These are phyloP conservation scores for Podocnemis expansa DNA, from an alignment of 2,113 vertebrate genomes.

Conservation along the genomic window DNA sequence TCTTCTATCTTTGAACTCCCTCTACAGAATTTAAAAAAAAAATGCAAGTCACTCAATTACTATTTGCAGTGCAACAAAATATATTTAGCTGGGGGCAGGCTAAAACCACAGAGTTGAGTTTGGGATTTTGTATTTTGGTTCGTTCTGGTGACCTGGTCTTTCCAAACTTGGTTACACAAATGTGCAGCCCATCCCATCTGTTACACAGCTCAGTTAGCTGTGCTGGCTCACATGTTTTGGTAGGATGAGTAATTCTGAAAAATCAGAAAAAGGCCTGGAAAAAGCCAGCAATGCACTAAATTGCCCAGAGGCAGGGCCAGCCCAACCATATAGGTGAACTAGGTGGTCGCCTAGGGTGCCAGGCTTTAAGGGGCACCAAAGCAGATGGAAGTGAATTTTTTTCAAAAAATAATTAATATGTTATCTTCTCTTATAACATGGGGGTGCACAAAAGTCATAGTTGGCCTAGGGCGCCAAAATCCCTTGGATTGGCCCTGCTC, in stretches of 20 bases:
- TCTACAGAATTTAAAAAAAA: slow-evolving; percentile 70
- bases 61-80: fast-evolving
- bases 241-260: neutral
- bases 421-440: too few relatives aligned
- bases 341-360: too few relatives aligned
- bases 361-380: too few relatives aligned
- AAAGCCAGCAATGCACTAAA: neutral
- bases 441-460: too few relatives aligned
- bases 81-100: fast-evolving
- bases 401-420: too few relatives aligned
- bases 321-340: too few relatives aligned
- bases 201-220: neutral
- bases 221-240: too few relatives aligned
- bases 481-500: too few relatives aligned
- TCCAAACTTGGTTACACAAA: fast-evolving
- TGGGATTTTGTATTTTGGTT: fast-evolving
- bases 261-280: neutral
- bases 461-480: too few relatives aligned
- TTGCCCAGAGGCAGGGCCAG: neutral
- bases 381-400: too few relatives aligned
- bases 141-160: fast-evolving
- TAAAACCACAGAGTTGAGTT: fast-evolving
- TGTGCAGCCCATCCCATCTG: neutral
- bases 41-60: neutral
- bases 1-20: slow-evolving; percentile 96